Percentiles rank a stretch among this genome's conserved stretches.
phyloP scores from a whole-genome alignment of 2,888 invertebrate species.

The Xylota sylvarum region DNA sequence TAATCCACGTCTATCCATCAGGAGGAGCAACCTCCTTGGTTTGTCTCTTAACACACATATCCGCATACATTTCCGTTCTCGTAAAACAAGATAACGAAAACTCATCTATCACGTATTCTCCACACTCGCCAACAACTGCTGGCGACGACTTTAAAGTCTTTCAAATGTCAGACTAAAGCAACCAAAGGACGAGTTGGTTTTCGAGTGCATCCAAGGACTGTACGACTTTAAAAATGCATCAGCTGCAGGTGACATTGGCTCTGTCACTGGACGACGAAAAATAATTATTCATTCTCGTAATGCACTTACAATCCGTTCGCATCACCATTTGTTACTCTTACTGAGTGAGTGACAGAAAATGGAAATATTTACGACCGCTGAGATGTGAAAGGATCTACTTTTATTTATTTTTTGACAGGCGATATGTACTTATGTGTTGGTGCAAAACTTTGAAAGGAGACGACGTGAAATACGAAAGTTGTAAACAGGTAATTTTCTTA shows the following conservation, averaged over 20 bases:
- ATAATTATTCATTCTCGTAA: constrained; percentile 46
- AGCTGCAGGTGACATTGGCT: constrained; percentile 46
- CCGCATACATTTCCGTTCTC: background rate
- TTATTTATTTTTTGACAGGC: constrained; percentile 5
- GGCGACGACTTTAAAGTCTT: constrained; percentile 8
- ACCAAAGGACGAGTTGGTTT: constrained; percentile 1
- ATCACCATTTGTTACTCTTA: constrained; percentile 43
- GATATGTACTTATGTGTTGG: background rate
- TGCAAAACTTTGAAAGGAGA: background rate
- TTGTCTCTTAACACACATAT: constrained; percentile 1
- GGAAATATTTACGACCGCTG: constrained; percentile 40
- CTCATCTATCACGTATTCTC: constrained; percentile 21
- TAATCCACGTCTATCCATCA: constrained; percentile 3
- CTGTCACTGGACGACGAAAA: constrained; percentile 12
- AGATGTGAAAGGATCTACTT: background rate
- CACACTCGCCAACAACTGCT: background rate
- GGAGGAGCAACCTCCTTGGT: background rate
- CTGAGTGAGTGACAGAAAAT: constrained; percentile 35
- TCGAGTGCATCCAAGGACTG: background rate
- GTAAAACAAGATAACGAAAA: constrained; percentile 15
- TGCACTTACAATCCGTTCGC: constrained; percentile 41
- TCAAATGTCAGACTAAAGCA: constrained; percentile 17
- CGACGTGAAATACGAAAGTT: background rate
- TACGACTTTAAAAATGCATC: constrained; percentile 11
- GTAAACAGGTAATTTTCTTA: constrained; percentile 32